Evolutionary conservation across 2,797 vertebrate genomes (phyloP), one percentile per base, ranked within the genome.

Genomic region (Menidia menidia): DNA sequence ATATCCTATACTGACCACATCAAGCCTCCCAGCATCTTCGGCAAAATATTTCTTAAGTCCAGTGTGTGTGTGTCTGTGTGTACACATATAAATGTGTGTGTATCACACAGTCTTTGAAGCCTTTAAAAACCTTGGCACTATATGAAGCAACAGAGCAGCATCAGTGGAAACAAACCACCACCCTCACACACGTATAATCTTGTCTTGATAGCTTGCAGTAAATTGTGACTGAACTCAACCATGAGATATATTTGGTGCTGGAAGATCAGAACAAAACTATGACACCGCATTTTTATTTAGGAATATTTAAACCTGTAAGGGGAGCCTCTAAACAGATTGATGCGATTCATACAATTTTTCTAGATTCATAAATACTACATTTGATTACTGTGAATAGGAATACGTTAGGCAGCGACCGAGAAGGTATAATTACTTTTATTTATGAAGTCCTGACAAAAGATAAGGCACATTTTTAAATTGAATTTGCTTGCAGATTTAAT

Each of bases 1-100:
- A 85, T 73, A 69, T 71, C 80, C 86, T 87, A 80, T 61, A 85
- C 41, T 82, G 60, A 77, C 73, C 71, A 13, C 78, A 61, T 55
- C 56, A 43, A 43, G 67, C 70, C 73, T 79, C 66, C 74, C 70
- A 31, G 56, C 48, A 70, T 72, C 56, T 77, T 56, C 48, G 32
- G 50, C 1, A 6, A 66, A 58, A 44, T 9, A 18, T 32, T 62
- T 71, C 48, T 77, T 48, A 15, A 32, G 39, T 64, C 25, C 25
- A 25, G 25, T 25, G 25, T 25, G 25, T 25, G 25, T 1, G 25
- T 25, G 25, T 25, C 2, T 25, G 25, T 25, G 25, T 25, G 25
- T 25, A 25, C 25, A 25, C 25, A 25, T 25, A 25, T 25, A 25
- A 1, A 25, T 25, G 25, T 25, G 25, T 25, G 25, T 25, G 25